phyloP scores from a whole-genome alignment of 1,140 invertebrate species.

The Tetragnatha versicolor region DNA sequence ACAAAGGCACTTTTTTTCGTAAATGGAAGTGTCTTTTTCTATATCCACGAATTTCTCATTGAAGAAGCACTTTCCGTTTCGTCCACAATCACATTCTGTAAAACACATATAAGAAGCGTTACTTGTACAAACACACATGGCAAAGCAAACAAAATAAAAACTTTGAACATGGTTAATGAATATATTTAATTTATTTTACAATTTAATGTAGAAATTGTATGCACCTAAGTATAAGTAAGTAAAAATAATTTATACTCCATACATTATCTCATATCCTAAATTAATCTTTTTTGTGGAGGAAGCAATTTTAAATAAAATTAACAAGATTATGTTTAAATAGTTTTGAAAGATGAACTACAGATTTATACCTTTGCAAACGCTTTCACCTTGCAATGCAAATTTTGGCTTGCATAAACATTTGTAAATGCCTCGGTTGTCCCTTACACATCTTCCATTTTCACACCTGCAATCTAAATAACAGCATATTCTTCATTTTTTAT shows the following conservation, averaged over 20 bases:
- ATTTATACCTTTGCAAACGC: background rate
- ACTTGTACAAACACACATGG: background rate
- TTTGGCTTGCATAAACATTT: background rate
- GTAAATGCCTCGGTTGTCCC: background rate
- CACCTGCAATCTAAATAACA: background rate
- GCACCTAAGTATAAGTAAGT: background rate
- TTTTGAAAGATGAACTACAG: background rate
- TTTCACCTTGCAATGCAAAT: background rate
- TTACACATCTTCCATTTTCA: constrained; percentile 1
- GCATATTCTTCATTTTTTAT: too few relatives aligned
- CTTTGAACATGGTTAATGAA: background rate
- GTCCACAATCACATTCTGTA: constrained; percentile 9
- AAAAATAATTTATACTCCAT: background rate
- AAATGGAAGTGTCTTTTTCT: background rate
- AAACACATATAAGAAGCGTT: background rate
- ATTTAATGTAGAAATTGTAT: background rate
- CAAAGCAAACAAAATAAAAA: background rate
- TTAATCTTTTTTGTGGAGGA: background rate
- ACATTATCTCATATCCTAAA: background rate
- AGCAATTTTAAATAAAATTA: background rate
- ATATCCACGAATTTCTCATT: background rate
- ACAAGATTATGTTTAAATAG: background rate
- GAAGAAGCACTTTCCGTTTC: background rate
- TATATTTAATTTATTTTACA: background rate
- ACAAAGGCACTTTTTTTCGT: constrained; percentile 2